Conservation (phyloP, 2,797 vertebrate species). For the Sebastes elongatus region DNA sequence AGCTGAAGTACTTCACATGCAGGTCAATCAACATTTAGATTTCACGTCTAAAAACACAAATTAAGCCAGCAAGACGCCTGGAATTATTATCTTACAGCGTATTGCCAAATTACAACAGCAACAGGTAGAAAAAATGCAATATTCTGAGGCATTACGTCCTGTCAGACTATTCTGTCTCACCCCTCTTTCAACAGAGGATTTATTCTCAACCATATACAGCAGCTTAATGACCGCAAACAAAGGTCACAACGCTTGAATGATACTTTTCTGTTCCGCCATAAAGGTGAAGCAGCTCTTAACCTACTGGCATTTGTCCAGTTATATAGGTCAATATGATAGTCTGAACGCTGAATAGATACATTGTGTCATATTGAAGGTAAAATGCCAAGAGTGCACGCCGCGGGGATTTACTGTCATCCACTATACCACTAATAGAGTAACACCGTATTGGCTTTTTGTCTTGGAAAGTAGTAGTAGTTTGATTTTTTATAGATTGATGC, state of each 20-base stretch:
- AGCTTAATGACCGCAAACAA: conserved; percentile 43
- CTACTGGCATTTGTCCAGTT: conserved; percentile 64
- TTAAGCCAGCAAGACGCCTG: not conserved
- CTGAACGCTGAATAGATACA: conserved; percentile 55
- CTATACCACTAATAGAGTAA: conserved; percentile 62
- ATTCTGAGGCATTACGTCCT: not conserved
- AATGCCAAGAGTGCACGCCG: conserved; percentile 66
- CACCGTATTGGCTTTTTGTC: conserved; percentile 51
- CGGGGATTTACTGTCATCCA: conserved; percentile 65
- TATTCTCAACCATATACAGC: not conserved
- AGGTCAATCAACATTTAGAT: conserved; percentile 9
- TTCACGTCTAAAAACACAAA: not conserved
- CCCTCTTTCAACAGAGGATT: not conserved
- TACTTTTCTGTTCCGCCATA: conserved; percentile 26
- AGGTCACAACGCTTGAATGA: conserved; percentile 39
- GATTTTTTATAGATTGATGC: conserved; percentile 20
- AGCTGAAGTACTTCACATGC: not conserved
- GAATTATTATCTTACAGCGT: not conserved
- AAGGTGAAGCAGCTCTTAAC: conserved; percentile 54
- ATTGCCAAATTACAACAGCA: not conserved
- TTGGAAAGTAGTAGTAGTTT: conserved; percentile 7
- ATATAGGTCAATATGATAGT: conserved; percentile 64
- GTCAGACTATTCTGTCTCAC: not conserved
- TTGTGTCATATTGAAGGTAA: conserved; percentile 63
- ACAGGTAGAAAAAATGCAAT: not conserved